Evolutionary conservation across 2,113 vertebrate genomes (phyloP), one percentile per base, ranked within the genome.

Genomic region (Phocoena phocoena): DNA sequence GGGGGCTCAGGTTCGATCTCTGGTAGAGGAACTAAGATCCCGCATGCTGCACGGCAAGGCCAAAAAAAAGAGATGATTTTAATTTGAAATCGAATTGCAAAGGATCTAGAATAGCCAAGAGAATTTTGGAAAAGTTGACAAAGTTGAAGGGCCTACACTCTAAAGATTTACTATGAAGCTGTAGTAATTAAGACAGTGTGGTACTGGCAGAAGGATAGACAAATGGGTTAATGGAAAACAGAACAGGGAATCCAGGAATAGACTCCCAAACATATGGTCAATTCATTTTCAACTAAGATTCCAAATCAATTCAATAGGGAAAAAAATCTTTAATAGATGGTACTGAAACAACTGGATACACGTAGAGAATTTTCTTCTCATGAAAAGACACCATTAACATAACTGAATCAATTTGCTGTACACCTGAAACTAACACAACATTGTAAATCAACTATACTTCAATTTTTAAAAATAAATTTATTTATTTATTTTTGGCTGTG

Each of bases 181-280:
- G 1, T 0, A 2, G n/a, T 28, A 14, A 63, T 65, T 9, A 8
- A n/a, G 77, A 44, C 28, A 5, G 41, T 0, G 0, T 2, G 41
- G 93, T 0, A 0, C 83, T 14, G 44, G 47, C n/a, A 1, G 67
- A 5, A 13, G 36, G 31, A 11, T 1, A 9, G 92, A 33, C 53
- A 2, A 26, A 1, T 0, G 33, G 63, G 25, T 12, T 18, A 8
- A 25, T 17, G 73, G 38, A 2, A 67, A 47, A 31, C 65, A 53
- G 81, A 31, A 2, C 4, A 0, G 26, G 55, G 67, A 3, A 25
- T 5, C 55, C 11, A 0, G 55, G n/a, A 65, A n/a, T 0, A 41
- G 55, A 21, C 20, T 26, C 55, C 28, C 28, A 11, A 21, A 41
- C 55, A 6, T 1, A 0, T 4, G 79, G 68, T 0, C 70, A 0